Base-by-base conservation (phyloP, 2,888 invertebrate genomes). In the Ernsta delagoae region DNA sequence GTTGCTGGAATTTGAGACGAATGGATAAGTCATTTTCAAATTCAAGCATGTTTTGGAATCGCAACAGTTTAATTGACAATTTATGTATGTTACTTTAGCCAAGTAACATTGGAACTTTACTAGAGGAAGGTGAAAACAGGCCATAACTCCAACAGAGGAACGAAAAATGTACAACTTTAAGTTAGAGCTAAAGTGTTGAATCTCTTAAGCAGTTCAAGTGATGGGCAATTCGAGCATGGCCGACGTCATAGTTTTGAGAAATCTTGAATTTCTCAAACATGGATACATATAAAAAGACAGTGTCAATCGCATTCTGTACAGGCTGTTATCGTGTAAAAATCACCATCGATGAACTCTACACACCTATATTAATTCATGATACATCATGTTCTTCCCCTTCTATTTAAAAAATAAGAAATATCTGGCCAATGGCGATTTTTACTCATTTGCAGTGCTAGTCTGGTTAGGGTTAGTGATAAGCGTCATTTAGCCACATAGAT, bases 391-490 rank as follows among this genome's bases (percentile, higher is more conserved):
- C 24, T 24, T 1, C 24, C 24, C 24, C 24, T 24, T 24, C n/a
- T n/a, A n/a, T 54, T 8, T 8, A 31, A 56, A 56, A 11, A 24
- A 24, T 5, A n/a, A n/a, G 7, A 11, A 11, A 34, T n/a, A n/a
- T 7, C 6, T 12, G 12, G 4, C 8, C 12, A 31, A 66, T 66
- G 54, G 54, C 61, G 67, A 56, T 67, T 56, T 56, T 61, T 24
- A 61, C 50, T 56, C 24, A 5, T 53, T 11, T 67, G 67, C 67
- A 53, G 67, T 61, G 54, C 67, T 60, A 67, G 34, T 60, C 54
- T 50, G 60, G 60, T 67, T 67, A 67, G 45, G 67, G 67, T 67
- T 67, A 67, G 60, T 72, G 70, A 62, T 39, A 72, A 72, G 72
- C 72, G 68, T 61, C 68, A 67, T 65, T 67, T 62, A 65, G 64